A percentile compares a stretch with the other conserved stretches of the same genome.
These are phyloP conservation scores for Coilia nasus DNA, from an alignment of 2,797 vertebrate species.

Conservation along the genomic window DNA sequence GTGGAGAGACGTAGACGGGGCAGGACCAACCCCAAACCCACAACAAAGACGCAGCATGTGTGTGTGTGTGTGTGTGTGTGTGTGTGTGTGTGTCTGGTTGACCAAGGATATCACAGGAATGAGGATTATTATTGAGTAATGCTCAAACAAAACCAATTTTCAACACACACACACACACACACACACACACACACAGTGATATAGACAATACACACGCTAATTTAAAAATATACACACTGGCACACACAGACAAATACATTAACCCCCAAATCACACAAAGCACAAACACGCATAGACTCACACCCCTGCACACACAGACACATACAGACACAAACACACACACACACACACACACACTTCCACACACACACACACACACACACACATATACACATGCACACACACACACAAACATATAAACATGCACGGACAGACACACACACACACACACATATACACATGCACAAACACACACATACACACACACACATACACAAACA, in stretches of 20 bases:
- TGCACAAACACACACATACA: constrained; percentile 34
- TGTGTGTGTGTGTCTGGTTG: neutral
- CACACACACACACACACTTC: constrained; percentile 41
- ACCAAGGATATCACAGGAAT: neutral
- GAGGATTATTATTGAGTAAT: neutral
- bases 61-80: neutral
- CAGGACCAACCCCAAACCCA: constrained; percentile 2
- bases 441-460: constrained; percentile 20
- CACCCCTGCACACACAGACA: neutral
- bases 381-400: constrained; percentile 30
- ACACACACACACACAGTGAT: constrained; percentile 31
- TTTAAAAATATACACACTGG: neutral
- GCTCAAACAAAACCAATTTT: neutral
- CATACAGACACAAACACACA: neutral
- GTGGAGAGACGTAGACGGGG: constrained; percentile 27
- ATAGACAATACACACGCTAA: neutral
- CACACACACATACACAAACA: constrained; percentile 29
- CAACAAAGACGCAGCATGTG: constrained; percentile 6
- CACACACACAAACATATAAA: constrained; percentile 33
- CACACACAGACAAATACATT: constrained; percentile 41
- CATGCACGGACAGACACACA: no score
- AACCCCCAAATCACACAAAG: neutral
- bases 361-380: neutral
- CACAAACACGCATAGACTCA: neutral
- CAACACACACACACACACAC: neutral